Base-by-base conservation (phyloP, 2,113 vertebrate genomes). In the Hoplias malabaricus region DNA sequence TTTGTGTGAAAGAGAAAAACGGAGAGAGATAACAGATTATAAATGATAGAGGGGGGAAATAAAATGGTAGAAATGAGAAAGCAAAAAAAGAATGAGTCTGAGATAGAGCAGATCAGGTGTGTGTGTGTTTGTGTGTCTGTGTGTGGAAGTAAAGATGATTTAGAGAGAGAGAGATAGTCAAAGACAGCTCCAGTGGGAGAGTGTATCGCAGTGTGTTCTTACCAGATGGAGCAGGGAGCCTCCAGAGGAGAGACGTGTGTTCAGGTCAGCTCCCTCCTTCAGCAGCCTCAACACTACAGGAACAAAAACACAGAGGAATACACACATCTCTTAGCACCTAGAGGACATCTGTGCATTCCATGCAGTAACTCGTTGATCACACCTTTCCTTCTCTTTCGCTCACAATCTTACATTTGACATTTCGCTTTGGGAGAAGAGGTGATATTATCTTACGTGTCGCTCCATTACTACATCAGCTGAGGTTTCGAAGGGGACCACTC, bases 181-280 rank as follows among this genome's bases (percentile, higher is more conserved):
- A 59, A 65, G 66, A 66, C 23, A 50, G 11, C 65, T 78, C 59
- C 10, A 68, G 50, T 72, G 67, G 43, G 25, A 72, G 46, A 46
- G 56, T 77, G 73, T 68, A 7, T 59, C 36, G 23, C 13, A 62
- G 50, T 77, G 21, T 69, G 12, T 80, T 76, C 94, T 94, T 92
- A 99, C 97, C 95, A 99, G 89, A 85, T 99, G 97, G 34, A 99
- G 93, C 85, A 99, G 87, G 38, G 95, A 95, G 54, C 96, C 95
- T 86, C 96, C 96, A 4, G 96, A 97, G 48, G 93, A 92, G 75
- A 90, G 81, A 1, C 83, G 69, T 0, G 82, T 85, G 54, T 94
- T 94, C 71, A 89, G 93, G 78, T 98, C 93, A 0, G 89, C 92
- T 77, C 95, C 95, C 73, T 97, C 95, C 85, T 98, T 96, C 86